These are phyloP conservation scores for Helobdella robusta DNA, from an alignment of 2,888 invertebrate genomes.

Conservation along the genomic window DNA sequence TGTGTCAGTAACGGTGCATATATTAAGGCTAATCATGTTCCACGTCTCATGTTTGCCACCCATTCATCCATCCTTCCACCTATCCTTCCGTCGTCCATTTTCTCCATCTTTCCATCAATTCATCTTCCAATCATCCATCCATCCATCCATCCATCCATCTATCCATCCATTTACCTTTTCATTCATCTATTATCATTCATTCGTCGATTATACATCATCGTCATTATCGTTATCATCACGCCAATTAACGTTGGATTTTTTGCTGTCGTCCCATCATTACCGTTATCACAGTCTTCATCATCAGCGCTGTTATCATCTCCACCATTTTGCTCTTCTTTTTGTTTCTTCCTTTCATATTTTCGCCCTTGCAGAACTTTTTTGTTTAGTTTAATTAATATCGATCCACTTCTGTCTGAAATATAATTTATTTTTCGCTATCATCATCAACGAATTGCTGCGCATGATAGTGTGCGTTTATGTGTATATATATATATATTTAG, in stretches of 20 bases:
- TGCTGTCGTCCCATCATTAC: neutral
- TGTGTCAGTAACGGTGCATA: too few relatives aligned
- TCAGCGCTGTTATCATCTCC: constrained; percentile 5
- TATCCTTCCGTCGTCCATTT: neutral
- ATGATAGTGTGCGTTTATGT: neutral
- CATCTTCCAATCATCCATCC: neutral
- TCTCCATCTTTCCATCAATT: neutral
- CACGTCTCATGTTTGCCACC: too few relatives aligned
- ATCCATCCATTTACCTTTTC: neutral
- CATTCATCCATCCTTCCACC: too few relatives aligned
- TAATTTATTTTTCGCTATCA: neutral
- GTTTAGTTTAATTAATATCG: neutral
- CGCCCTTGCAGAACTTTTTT: too few relatives aligned
- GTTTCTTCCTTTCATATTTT: neutral
- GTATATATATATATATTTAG: too few relatives aligned
- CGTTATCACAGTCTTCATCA: constrained; percentile 11
- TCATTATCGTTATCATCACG: neutral
- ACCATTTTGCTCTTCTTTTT: neutral
- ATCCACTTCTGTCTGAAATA: neutral
- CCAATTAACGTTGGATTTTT: neutral
- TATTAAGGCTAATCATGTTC: too few relatives aligned
- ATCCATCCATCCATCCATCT: constrained; percentile 3
- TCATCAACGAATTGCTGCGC: neutral
- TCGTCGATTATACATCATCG: neutral
- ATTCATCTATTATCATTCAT: neutral